Percentiles rank a stretch among this genome's conserved stretches.
Conservation (phyloP, 2,113 vertebrate genomes). For the Apteryx owenii region DNA sequence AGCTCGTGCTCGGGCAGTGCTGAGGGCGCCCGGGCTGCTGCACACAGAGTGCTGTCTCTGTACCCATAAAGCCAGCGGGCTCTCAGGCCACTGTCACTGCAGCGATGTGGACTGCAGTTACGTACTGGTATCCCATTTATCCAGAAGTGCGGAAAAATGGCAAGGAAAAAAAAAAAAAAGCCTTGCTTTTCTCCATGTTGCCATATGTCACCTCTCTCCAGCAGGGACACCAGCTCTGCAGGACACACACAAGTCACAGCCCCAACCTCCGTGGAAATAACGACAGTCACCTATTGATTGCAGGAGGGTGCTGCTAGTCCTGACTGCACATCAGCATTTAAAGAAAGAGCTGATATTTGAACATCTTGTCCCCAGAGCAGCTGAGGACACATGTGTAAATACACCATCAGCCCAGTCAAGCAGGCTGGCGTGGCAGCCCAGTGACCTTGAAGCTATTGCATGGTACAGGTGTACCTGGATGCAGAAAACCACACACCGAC, state of each 20-base stretch:
- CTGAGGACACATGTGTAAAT: neutral
- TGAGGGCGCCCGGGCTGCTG: accelerated
- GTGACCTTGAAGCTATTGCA: constrained; percentile 38
- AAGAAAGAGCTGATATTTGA: constrained; percentile 33
- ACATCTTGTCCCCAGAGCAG: neutral
- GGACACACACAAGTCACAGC: accelerated
- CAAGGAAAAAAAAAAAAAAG: no score
- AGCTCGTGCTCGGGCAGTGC: neutral
- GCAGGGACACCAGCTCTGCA: neutral
- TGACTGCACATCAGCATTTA: neutral
- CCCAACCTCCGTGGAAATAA: accelerated
- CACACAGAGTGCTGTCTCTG: accelerated
- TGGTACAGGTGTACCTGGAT: neutral
- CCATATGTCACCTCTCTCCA: neutral
- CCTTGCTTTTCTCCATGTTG: neutral
- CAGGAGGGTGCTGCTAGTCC: neutral
- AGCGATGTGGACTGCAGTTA: neutral
- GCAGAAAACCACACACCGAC: neutral
- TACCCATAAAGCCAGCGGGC: neutral
- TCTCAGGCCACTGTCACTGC: neutral
- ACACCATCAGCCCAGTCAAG: neutral
- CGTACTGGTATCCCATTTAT: neutral
- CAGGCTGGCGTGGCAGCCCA: neutral
- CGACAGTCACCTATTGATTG: neutral
- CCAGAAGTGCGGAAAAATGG: accelerated